Evolutionary conservation across 2,797 vertebrate genomes (phyloP), one percentile per base, ranked within the genome.

Genomic region (Falco rusticolus): DNA sequence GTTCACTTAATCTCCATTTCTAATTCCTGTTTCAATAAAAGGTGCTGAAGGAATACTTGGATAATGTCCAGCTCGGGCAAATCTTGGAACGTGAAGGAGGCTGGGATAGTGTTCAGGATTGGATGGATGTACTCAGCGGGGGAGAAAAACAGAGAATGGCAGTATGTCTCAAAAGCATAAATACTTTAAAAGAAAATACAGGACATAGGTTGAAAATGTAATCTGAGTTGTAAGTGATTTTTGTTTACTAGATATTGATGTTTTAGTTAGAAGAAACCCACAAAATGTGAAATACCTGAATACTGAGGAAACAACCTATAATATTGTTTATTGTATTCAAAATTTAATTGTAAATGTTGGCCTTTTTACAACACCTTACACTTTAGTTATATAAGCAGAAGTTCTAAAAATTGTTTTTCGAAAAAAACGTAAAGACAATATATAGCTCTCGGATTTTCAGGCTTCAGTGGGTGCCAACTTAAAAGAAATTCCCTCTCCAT

Each of bases 141-240:
- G 99, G 99, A 97, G 99, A 99, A 76, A 99, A 99, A 94, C 99
- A 99, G 97, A 99, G 99, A 91, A 99, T 99, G 99, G 99, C 99
- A 31, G 99, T 99, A 98, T 97, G 99, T 94, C 65, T 93, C 37
- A 56, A 86, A 84, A 87, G 16, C 57, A 50, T 50, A 84, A 86
- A 29, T 69, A 34, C 24, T 92, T 94, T 51, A 65, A 13, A 90
- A 71, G 61, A 13, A 88, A 71, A 65, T 77, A 37, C 20, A 66
- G 48, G 75, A 33, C 9, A 29, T 63, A 41, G 28, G 6, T 65
- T 16, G 34, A 59, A 76, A 87, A 34, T 41, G 16, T 48, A 41
- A 76, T 61, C 25, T 70, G 37, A 76, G 56, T 47, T 86, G 7
- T 76, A 63, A 88, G 7, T 4, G 3, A 1, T 7, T 60, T 69